Percentiles rank a stretch among this genome's conserved stretches.
Evolutionary conservation across 2,113 vertebrate genomes (phyloP).

Genomic region (Hydropotes inermis): DNA sequence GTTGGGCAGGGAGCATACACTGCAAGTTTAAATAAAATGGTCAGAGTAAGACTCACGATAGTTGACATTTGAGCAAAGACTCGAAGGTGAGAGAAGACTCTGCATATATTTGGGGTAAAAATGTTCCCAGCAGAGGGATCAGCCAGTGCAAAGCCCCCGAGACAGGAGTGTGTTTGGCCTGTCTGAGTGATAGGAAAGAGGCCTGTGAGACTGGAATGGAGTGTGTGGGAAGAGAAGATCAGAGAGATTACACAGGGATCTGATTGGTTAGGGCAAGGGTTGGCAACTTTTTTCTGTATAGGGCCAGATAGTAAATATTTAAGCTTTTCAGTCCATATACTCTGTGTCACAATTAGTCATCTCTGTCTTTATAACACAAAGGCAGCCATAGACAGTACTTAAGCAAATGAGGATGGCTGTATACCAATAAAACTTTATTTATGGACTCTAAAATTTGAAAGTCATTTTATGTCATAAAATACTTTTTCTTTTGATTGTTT

Average conservation of each 20-base stretch:
- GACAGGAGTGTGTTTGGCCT: not conserved
- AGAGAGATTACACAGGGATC: not conserved
- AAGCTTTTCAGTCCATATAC: not conserved
- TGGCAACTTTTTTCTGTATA: constrained; percentile 7
- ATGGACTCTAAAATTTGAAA: constrained; percentile 10
- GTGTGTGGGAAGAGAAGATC: not conserved
- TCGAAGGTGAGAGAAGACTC: not conserved
- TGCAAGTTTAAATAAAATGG: not conserved
- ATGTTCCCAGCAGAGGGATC: not conserved
- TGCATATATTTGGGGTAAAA: constrained; percentile 9
- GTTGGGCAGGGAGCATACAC: not conserved
- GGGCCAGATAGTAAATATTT: not conserved
- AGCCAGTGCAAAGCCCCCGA: not conserved
- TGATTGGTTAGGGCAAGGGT: not conserved
- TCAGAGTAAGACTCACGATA: not conserved
- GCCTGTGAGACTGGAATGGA: not conserved
- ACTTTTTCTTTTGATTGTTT: not conserved
- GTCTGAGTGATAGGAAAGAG: not conserved
- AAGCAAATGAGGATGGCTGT: not conserved
- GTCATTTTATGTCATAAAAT: not conserved
- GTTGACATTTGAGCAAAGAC: not conserved
- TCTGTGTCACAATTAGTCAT: not conserved
- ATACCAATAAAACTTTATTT: not conserved
- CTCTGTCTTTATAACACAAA: not conserved
- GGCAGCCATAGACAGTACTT: not conserved